Percentiles rank a stretch among this genome's conserved stretches.
phyloP scores from a whole-genome alignment of 1,140 invertebrate species.

The Papilio aristodemus region DNA sequence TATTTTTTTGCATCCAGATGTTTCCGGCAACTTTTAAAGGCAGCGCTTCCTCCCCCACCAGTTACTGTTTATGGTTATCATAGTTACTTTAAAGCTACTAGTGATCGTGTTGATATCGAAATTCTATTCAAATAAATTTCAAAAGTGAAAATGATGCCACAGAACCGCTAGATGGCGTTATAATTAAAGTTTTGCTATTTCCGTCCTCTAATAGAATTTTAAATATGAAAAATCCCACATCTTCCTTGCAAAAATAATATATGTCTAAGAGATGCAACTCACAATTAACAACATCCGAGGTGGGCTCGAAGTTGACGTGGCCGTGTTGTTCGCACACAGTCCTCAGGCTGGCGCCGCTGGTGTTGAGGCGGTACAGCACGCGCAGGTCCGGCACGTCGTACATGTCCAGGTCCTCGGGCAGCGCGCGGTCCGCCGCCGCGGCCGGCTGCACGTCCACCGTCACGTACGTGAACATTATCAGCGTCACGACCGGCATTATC shows the following conservation, averaged over 20 bases:
- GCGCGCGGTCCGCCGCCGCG: background rate
- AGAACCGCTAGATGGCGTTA: too few relatives aligned
- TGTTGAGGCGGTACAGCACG: constrained; percentile 40
- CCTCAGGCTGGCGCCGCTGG: background rate
- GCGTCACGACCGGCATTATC: constrained; percentile 45
- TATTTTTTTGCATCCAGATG: too few relatives aligned
- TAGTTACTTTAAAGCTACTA: too few relatives aligned
- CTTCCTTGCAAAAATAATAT: background rate
- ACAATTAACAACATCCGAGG: constrained; percentile 41
- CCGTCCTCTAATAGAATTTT: too few relatives aligned
- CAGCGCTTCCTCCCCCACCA: too few relatives aligned
- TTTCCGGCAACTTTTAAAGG: too few relatives aligned
- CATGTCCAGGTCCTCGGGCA: constrained; percentile 41
- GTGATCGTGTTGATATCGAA: too few relatives aligned
- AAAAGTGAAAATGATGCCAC: too few relatives aligned
- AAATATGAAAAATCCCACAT: too few relatives aligned
- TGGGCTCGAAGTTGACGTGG: constrained; percentile 35
- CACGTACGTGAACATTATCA: constrained; percentile 38
- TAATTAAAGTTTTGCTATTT: too few relatives aligned
- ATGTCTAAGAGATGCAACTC: constrained; percentile 26
- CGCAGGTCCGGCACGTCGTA: constrained; percentile 38
- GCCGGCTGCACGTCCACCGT: constrained; percentile 26
- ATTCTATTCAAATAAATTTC: too few relatives aligned
- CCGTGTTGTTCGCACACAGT: constrained; percentile 25
- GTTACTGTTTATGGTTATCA: too few relatives aligned